Evolutionary conservation across 2,113 vertebrate species (phyloP), one percentile per base, ranked within the genome.

Genomic region (Sorex fumeus): DNA sequence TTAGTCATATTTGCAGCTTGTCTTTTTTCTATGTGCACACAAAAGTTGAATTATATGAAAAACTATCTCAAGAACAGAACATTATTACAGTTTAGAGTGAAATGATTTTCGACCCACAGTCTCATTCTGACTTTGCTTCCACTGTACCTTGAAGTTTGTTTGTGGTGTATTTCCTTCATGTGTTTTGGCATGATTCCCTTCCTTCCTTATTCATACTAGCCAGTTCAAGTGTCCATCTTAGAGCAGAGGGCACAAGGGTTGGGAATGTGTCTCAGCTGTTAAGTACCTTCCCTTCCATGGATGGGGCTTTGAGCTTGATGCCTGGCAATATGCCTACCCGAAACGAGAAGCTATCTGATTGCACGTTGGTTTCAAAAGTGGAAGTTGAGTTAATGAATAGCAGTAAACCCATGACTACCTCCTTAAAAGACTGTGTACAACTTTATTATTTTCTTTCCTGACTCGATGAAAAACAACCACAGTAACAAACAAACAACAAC

Each of bases 1-100:
- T 95, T 53, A 66, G 62, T 87, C n/a, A 40, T 71, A 47, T 45
- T 78, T 87, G 21, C 2, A 87, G 67, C 7, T 90, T 79, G n/a
- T 53, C 34, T 71, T 45, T 71, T 83, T 75, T 53, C 76, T 90
- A n/a, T 85, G 60, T 67, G 8, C 5, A 32, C 45, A 36, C 30
- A 84, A 53, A 66, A 57, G 71, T 82, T 77, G 15, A 75, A 90
- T 64, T 60, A 45, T 43, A 36, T 90, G 79, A 85, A 53, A 53
- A 84, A 76, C 76, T 30, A 74, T 82, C 43, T 64, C 40, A 16
- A 60, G 79, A 72, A 53, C 6, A 84, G 71, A 80, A 34, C 30
- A 40, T 84, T 67, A 28, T 53, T 53, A 15, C 0, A 9, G 60
- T 12, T 64, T 25, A 78, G 57, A 23, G 16, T 72, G 15, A 30